A percentile compares a stretch with the other conserved stretches of the same genome.
These are phyloP conservation scores for Catostomus latipinnis DNA, from an alignment of 2,797 vertebrate species.

Conservation along the genomic window DNA sequence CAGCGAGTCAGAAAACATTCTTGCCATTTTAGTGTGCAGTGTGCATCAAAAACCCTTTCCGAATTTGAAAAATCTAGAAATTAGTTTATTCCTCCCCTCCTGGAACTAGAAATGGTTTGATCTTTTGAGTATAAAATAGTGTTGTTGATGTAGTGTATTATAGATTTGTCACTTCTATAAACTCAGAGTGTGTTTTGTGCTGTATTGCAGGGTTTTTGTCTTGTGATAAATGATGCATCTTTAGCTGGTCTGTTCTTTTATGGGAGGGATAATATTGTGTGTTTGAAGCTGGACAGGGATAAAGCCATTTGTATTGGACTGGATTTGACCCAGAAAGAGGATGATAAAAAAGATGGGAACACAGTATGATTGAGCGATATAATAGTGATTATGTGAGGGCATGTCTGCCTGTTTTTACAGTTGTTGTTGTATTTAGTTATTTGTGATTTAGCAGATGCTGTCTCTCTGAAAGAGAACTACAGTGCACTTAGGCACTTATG, in stretches of 20 bases:
- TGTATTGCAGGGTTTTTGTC: constrained; percentile 28
- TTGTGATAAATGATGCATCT: constrained; percentile 58
- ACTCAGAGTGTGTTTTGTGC: constrained; percentile 28
- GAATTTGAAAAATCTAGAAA: neutral
- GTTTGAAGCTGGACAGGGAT: constrained; percentile 61
- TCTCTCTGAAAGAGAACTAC: neutral
- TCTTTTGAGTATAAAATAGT: neutral
- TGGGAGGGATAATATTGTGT: constrained; percentile 26
- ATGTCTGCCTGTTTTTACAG: constrained; percentile 24
- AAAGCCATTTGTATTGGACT: constrained; percentile 69
- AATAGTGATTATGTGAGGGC: constrained; percentile 48
- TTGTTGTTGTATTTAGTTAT: constrained; percentile 4
- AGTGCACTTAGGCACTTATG: neutral
- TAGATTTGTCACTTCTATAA: constrained; percentile 27
- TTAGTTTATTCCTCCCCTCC: neutral
- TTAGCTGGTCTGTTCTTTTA: constrained; percentile 34
- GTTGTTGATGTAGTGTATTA: neutral
- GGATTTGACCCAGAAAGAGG: constrained; percentile 70
- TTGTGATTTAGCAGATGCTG: constrained; percentile 4
- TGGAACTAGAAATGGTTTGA: neutral
- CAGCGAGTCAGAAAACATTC: no score
- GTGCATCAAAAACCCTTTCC: neutral
- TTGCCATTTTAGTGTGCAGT: neutral
- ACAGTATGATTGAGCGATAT: constrained; percentile 65
- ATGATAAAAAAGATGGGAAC: constrained; percentile 66